These are phyloP conservation scores for Phymastichus coffea DNA, from an alignment of 1,140 invertebrate genomes.

Conservation along the genomic window DNA sequence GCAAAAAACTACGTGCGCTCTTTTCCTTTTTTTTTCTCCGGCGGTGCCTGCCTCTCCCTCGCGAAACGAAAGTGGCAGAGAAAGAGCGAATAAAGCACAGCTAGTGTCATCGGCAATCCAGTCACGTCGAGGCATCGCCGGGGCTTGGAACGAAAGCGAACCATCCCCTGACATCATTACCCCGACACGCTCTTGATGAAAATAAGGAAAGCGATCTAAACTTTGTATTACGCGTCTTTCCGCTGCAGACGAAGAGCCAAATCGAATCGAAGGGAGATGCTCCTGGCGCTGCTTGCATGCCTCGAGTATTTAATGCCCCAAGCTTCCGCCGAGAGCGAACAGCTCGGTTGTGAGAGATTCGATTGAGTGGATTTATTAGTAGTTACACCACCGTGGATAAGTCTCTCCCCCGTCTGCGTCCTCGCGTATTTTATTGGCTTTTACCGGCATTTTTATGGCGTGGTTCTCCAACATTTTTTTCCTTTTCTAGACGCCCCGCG, in stretches of 20 bases:
- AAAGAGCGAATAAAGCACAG: background rate
- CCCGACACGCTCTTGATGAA: slow-evolving; percentile 37
- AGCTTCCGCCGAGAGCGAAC: too few species aligned
- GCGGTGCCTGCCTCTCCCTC: too few species aligned
- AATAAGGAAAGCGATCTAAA: slow-evolving; percentile 38
- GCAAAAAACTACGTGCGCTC: background rate
- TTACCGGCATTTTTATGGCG: slow-evolving; percentile 14
- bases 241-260: background rate
- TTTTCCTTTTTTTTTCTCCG: too few species aligned
- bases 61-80: background rate
- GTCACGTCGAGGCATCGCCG: slow-evolving; percentile 6
- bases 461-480: too few species aligned
- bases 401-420: too few species aligned
- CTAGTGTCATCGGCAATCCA: slow-evolving; percentile 13
- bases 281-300: background rate
- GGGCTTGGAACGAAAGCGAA: background rate
- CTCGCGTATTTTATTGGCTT: slow-evolving; percentile 1
- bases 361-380: slow-evolving; percentile 27
- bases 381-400: slow-evolving; percentile 13
- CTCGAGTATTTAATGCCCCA: slow-evolving; percentile 23
- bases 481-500: too few species aligned
- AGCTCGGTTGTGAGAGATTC: slow-evolving; percentile 19
- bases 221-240: slow-evolving; percentile 29
- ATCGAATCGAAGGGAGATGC: slow-evolving; percentile 5
- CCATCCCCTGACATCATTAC: slow-evolving; percentile 32